Percentiles rank a stretch among this genome's conserved stretches.
phyloP scores from a whole-genome alignment of 2,113 vertebrate species.

The Sinocyclocheilus maitianheensis region DNA sequence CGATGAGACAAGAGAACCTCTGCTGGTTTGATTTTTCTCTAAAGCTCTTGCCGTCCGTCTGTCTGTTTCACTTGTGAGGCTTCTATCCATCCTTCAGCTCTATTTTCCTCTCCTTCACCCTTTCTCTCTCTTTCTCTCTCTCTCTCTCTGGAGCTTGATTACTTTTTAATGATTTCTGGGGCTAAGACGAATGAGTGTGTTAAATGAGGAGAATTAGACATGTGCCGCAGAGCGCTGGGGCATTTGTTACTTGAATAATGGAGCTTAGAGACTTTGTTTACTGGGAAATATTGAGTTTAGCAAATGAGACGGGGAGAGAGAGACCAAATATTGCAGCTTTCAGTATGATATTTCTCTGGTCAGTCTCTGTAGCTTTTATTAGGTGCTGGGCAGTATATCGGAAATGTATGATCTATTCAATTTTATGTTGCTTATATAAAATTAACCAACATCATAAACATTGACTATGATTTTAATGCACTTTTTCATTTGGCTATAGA shows the following conservation, averaged over 20 bases:
- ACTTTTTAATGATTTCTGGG: slow-evolving; percentile 83
- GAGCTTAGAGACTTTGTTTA: slow-evolving; percentile 72
- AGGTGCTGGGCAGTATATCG: neutral
- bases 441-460: neutral
- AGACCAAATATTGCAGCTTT: slow-evolving; percentile 14
- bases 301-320: slow-evolving; percentile 52
- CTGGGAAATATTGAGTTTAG: slow-evolving; percentile 60
- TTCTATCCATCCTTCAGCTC: slow-evolving; percentile 4
- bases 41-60: slow-evolving; percentile 29
- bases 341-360: neutral
- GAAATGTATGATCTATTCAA: neutral
- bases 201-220: slow-evolving; percentile 80
- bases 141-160: slow-evolving; percentile 72
- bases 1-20: slow-evolving; percentile 46
- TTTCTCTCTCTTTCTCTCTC: slow-evolving; percentile 30
- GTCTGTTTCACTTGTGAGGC: slow-evolving; percentile 11
- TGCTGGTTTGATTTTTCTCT: slow-evolving; percentile 38
- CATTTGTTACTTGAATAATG: slow-evolving; percentile 78
- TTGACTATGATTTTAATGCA: neutral
- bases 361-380: slow-evolving; percentile 10
- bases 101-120: slow-evolving; percentile 23
- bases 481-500: slow-evolving; percentile 13
- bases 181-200: slow-evolving; percentile 79
- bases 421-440: neutral
- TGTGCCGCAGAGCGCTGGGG: slow-evolving; percentile 67